Percentiles rank a stretch among this genome's conserved stretches.
Evolutionary conservation across 2,113 vertebrate genomes (phyloP).

Genomic region (Tachysurus vachellii): DNA sequence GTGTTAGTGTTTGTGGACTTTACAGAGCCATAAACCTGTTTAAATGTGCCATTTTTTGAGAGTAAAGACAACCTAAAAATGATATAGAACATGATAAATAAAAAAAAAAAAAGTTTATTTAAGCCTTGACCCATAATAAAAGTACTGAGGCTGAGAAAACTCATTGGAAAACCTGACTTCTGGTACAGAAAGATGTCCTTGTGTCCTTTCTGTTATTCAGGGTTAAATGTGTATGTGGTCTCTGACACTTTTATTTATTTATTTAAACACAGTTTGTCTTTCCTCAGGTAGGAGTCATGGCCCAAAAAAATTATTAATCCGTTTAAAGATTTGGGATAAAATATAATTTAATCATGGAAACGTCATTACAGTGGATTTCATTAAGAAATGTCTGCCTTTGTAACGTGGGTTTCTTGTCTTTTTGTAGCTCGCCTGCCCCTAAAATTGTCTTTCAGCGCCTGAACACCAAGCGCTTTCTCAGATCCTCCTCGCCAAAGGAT

Average conservation of each 20-base stretch:
- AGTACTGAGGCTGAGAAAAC: background rate
- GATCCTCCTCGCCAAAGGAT: conserved; percentile 66
- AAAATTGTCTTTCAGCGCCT: conserved; percentile 91
- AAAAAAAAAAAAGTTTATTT: background rate
- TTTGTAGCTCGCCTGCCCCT: conserved; percentile 70
- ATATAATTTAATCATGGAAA: too few species aligned
- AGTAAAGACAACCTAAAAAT: background rate
- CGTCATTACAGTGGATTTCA: background rate
- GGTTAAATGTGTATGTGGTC: too few species aligned
- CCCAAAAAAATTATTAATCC: too few species aligned
- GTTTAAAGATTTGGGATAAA: too few species aligned
- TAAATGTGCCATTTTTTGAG: background rate
- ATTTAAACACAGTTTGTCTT: too few species aligned
- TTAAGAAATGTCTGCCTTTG: background rate
- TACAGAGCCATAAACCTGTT: background rate
- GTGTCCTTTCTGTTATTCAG: too few species aligned
- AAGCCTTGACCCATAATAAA: background rate
- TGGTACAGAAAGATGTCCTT: background rate
- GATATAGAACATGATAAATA: background rate
- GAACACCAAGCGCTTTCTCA: conserved; percentile 83
- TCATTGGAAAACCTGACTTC: background rate
- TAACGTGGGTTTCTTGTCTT: background rate
- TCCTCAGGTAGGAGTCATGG: too few species aligned
- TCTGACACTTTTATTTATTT: too few species aligned
- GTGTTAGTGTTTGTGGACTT: background rate